Base-by-base conservation (phyloP, 2,888 invertebrate genomes). In the Drosophila fulvimacula region DNA sequence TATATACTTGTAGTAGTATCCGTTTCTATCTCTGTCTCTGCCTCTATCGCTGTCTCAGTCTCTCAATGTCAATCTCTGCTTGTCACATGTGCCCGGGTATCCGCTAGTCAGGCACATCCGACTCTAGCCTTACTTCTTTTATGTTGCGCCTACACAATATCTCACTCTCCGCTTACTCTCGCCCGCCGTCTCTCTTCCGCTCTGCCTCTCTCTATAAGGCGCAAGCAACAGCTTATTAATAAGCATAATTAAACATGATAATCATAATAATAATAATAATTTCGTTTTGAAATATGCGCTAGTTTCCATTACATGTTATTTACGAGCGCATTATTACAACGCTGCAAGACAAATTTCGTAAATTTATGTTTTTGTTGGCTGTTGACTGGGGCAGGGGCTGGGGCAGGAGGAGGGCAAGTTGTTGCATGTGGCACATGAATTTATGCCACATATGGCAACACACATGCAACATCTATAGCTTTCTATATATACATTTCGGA, bases 191-290 rank as follows among this genome's bases (percentile, higher is more conserved):
- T n/a, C 51, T 48, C 44, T 19, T 36, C 36, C 38, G 38, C 24
- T 13, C 49, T 41, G 21, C 24, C 51, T 36, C 24, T 21, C 46
- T 46, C 32, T 44, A 57, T 36, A 62, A 60, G 53, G 49, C 57
- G 6, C 48, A 49, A 44, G 63, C 53, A 73, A 60, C 66, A 53
- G 64, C 79, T 74, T 88, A 71, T 83, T 82, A 88, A 82, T 76
- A 79, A 82, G 72, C 73, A 80, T 77, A 80, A 88, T 83, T 83
- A 81, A 72, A 84, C 84, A 81, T 48, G 32, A 19, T 73, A 48
- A 48, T 48, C 27, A 27, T 73, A 46, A 48, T 48, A 17, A 48
- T 48, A 48, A 48, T 87, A 77, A 80, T 82, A 38, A 56, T 73
- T 71, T 82, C 70, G 70, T 88, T 82, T 86, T 67, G 70, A 70